Conservation (phyloP, 2,113 vertebrate species). For the Calypte anna region DNA sequence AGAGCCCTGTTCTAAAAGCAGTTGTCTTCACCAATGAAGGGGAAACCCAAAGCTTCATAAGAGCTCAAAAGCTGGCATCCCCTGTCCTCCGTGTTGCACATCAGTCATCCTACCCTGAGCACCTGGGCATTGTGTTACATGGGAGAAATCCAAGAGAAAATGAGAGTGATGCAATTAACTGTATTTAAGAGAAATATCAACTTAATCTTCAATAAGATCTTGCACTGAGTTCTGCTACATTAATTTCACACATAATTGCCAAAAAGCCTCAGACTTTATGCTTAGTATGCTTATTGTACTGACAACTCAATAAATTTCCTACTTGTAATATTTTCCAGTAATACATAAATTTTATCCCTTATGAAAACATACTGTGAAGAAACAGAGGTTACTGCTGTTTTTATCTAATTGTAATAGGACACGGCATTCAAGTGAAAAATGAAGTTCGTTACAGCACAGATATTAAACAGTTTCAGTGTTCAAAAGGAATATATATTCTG, state of each 20-base stretch:
- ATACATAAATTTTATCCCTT: constrained; percentile 33
- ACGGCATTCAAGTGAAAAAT: constrained; percentile 21
- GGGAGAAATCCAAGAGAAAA: not conserved
- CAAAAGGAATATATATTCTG: constrained; percentile 40
- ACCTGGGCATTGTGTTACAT: not conserved
- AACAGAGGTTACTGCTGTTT: constrained; percentile 18
- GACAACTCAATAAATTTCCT: constrained; percentile 40
- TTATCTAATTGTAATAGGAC: constrained; percentile 24
- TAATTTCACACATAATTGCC: constrained; percentile 20
- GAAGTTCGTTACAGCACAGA: constrained; percentile 24
- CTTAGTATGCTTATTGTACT: not conserved
- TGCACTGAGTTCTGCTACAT: not conserved
- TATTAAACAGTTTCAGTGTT: not conserved
- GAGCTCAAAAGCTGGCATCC: not conserved
- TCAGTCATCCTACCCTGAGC: not conserved
- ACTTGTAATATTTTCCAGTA: constrained; percentile 8
- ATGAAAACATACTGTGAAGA: constrained; percentile 51
- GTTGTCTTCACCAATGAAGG: not conserved
- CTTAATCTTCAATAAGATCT: not conserved
- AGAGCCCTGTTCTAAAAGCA: not conserved
- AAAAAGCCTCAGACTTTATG: not conserved
- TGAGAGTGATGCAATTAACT: not conserved
- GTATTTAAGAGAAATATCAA: not conserved
- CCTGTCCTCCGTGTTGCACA: not conserved
- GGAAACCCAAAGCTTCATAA: not conserved